Conservation (phyloP, 2,888 invertebrate genomes). For the Podotricha telesiphe region DNA sequence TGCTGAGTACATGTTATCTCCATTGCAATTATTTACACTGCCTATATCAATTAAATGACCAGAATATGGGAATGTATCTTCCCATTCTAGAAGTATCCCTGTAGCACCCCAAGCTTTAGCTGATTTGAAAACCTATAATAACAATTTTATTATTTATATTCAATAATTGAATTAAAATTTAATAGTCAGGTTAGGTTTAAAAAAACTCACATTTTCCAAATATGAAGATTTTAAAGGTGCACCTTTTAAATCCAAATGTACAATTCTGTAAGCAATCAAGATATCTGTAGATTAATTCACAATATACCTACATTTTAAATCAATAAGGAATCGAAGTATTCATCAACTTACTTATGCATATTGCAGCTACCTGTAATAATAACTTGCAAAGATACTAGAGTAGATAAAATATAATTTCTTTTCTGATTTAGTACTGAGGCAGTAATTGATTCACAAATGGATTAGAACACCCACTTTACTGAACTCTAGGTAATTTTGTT, state of each 20-base stretch:
- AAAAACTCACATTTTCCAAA: conserved; percentile 66
- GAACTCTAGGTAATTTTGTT: not conserved
- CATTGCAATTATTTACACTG: conserved; percentile 76
- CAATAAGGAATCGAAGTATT: not conserved
- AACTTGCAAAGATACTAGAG: not conserved
- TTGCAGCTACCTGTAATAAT: not conserved
- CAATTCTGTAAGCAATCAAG: conserved; percentile 67
- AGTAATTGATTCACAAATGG: not conserved
- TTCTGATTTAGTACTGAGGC: not conserved
- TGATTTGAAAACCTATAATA: conserved; percentile 56
- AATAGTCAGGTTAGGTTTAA: not conserved
- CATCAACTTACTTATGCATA: conserved; percentile 5
- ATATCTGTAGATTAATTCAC: not conserved
- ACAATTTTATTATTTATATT: not conserved
- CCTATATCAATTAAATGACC: conserved; percentile 85
- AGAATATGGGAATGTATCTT: conserved; percentile 93
- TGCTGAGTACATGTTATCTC: conserved; percentile 80
- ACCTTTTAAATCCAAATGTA: conserved; percentile 94
- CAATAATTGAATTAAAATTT: not conserved
- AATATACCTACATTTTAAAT: not conserved
- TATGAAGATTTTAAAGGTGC: conserved; percentile 89
- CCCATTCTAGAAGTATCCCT: conserved; percentile 93
- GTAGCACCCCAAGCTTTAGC: conserved; percentile 88
- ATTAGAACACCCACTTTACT: not conserved
- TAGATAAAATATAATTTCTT: not conserved